Percentiles rank a stretch among this genome's conserved stretches.
Evolutionary conservation across 2,113 vertebrate genomes (phyloP).

Genomic region (Epinephelus cyanopodus): DNA sequence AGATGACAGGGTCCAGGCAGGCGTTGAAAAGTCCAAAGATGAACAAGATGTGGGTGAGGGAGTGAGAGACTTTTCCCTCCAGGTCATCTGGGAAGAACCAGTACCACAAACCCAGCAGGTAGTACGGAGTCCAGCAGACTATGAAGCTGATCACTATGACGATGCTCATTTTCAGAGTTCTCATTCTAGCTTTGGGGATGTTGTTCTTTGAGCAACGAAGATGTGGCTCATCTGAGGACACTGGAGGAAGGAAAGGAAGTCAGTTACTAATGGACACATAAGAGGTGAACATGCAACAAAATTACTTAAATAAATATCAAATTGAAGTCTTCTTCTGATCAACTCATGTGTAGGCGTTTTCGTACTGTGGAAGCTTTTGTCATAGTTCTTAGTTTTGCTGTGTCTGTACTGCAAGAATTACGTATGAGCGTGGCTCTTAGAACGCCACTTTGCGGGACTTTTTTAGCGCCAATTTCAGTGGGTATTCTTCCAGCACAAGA

Average conservation of each 20-base stretch:
- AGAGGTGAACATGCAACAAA: neutral
- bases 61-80: slow-evolving; percentile 83
- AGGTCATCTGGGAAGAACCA: slow-evolving; percentile 87
- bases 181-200: slow-evolving; percentile 87
- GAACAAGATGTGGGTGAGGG: slow-evolving; percentile 86
- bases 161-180: slow-evolving; percentile 87
- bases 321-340: too few species aligned
- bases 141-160: slow-evolving; percentile 87
- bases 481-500: too few species aligned
- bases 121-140: slow-evolving; percentile 88
- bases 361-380: too few species aligned
- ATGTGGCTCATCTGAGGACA: slow-evolving; percentile 73
- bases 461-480: too few species aligned
- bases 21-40: slow-evolving; percentile 87
- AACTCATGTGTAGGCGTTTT: too few species aligned
- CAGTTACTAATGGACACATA: neutral
- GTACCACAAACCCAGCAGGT: slow-evolving; percentile 88
- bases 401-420: too few species aligned
- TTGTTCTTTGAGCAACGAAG: slow-evolving; percentile 86
- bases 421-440: too few species aligned
- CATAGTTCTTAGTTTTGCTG: too few species aligned
- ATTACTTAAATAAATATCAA: neutral
- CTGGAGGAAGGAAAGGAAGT: slow-evolving; percentile 39
- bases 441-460: too few species aligned
- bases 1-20: slow-evolving; percentile 85